Conservation (phyloP, 1,140 invertebrate species). For the Bombus sylvicola region DNA sequence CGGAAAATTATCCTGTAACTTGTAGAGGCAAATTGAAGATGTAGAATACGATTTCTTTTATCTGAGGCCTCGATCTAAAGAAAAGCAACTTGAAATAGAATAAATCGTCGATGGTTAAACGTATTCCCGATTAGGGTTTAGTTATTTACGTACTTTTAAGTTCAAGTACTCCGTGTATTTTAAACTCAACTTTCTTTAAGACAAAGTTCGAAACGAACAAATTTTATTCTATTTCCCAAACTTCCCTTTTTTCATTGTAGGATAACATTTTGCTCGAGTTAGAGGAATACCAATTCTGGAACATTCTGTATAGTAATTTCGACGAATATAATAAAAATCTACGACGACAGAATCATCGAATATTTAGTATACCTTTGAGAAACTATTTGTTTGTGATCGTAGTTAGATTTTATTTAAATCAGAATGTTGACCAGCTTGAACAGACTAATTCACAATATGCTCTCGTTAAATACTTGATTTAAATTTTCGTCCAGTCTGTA, state of each 20-base stretch:
- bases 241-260: neutral
- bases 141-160: no score
- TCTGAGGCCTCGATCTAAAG: neutral
- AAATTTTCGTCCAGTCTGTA: neutral
- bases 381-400: neutral
- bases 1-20: neutral
- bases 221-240: neutral
- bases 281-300: no score
- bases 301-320: no score
- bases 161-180: neutral
- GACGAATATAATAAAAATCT: no score
- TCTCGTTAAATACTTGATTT: neutral
- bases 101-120: neutral
- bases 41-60: neutral
- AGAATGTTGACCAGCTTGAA: no score
- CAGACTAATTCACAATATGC: no score
- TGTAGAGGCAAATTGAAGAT: neutral
- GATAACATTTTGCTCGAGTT: no score
- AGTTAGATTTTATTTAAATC: neutral
- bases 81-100: neutral
- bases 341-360: no score
- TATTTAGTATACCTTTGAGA: neutral
- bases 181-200: neutral
- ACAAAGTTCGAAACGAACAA: neutral
- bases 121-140: fast-evolving